Base-by-base conservation (phyloP, 2,888 invertebrate species). In the Drepana falcataria region DNA sequence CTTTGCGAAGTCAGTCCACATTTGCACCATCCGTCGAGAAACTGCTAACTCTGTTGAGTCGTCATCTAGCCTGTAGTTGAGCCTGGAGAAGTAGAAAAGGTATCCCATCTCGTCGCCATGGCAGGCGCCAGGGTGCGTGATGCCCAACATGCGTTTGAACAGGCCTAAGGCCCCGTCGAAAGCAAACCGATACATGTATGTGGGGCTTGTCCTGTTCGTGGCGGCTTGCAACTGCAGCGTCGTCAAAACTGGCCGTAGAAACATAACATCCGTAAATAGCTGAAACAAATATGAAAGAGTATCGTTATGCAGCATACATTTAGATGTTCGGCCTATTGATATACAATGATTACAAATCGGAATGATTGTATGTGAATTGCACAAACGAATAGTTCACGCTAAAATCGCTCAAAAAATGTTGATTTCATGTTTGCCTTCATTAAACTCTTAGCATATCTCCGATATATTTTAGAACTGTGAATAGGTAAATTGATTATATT, bases 1-100 rank as follows among this genome's bases (percentile, higher is more conserved):
- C 79, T 93, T 93, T 41, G 93, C 93, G 61, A 93, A 93, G 75
- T 93, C 93, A 35, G 93, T 92, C 93, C 93, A 93, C 92, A 94
- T 86, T 66, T 92, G 92, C 1, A 93, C 90, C 93, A 93, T 93
- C 44, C 92, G 87, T 58, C 87, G 88, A 48, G 93, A 93, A 1
- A 93, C 93, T 47, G 87, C 86, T 4, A 92, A 83, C 65, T 93
- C 93, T 9, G 92, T 83, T 0, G 93, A 93, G 53, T 88, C 89
- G 21, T 93, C 93, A 63, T 93, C 93, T 35, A 93, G 74, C 61
- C 92, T 87, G 61, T 93, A 89, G 77, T 93, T 93, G 9, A 93
- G 85, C 63, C 93, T 90, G 2, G 93, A 93, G 79, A 93, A 93
- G 73, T 93, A 93, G 69, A 94, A 94, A 35, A 93, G 80, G 62